Evolutionary conservation across 1,140 invertebrate species (phyloP), one percentile per base, ranked within the genome.

Genomic region (Phymorhynchus buccinoides): DNA sequence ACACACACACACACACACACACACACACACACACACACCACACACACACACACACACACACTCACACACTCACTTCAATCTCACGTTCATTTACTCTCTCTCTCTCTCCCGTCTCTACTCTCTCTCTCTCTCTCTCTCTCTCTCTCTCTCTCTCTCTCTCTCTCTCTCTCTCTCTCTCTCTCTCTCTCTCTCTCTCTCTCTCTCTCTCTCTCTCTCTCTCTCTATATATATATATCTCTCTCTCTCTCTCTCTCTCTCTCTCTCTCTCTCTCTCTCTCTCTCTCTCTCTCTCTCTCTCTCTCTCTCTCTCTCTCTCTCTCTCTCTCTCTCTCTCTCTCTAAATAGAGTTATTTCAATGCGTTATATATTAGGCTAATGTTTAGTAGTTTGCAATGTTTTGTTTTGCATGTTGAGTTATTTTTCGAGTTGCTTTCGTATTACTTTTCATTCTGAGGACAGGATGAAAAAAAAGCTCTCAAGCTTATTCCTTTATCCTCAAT

Each of bases 41-140:
- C 30, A 32, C 80, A 6, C 22, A 6, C 68, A 14, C 68, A n/a
- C n/a, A n/a, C 0, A 37, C 41, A 66, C 3, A 66, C 16, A 41
- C 52, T 48, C 9, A 66, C 30, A 32, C 80, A 6, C 22, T 32
- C 68, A 14, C 68, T 56, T 73, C 22, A 7, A 37, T 80, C 80
- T 82, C n/a, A 30, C 44, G 18, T 82, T 52, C 75, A 27, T 73
- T 27, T 9, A 0, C 41, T 80, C 39, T 42, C 78, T 80, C 39
- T 80, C 79, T 80, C 79, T 78, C 84, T 73, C 48, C 32, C 83
- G 1, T n/a, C 80, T 73, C 44, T 41, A 3, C 68, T 75, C 68
- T 84, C 68, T 42, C 52, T 66, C 52, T 37, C 30, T 42, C 37
- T 41, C 37, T 41, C 37, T 75, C 37, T 39, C 73, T 75, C 37